Base-by-base conservation (phyloP, 2,113 vertebrate genomes). In the Sapayoa aenigma region DNA sequence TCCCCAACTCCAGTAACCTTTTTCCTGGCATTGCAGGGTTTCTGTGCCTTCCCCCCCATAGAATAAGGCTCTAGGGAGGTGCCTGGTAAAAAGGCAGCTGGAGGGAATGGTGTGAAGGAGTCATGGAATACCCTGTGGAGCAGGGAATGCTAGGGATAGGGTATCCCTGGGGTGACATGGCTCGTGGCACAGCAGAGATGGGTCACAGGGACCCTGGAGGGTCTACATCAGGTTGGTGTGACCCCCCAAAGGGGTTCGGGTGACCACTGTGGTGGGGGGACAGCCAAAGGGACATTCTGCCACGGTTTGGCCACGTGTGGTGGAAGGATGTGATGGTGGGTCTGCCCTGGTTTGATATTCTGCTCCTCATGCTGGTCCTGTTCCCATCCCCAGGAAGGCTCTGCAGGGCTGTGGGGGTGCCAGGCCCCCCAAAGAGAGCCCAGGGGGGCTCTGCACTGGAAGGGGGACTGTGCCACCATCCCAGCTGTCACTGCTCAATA, bases 261-360 rank as follows among this genome's bases (percentile, higher is more conserved):
- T 24, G 37, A 27, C 4, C 41, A 9, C 10, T 0, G 2, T 31
- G 23, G 4, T 0, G 0, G 22, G 18, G 41, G 16, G 50, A 66
- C 50, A 23, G 14, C 37, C 22, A 7, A 49, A 35, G 44, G 59
- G 35, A 41, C 72, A 60, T 5, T 14, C 28, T 23, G 25, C 23
- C 24, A 3, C 47, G 23, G 13, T 62, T 33, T 62, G 55, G 41
- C 52, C 13, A 11, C 4, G 7, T 62, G 46, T 24, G 25, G 4
- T 12, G 50, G 35, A 10, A 20, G n/a, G 12, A 7, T 73, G 23
- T 28, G 41, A 9, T 3, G 22, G 12, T 4, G 4, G 28, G 4
- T 30, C 35, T 22, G 52, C 52, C 19, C 22, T 12, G 52, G 14
- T 23, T 4, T 31, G 25, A 30, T 35, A 44, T 5, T 14, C 42